These are phyloP conservation scores for Protaetia brevitarsis DNA, from an alignment of 1,140 invertebrate species.

Conservation along the genomic window DNA sequence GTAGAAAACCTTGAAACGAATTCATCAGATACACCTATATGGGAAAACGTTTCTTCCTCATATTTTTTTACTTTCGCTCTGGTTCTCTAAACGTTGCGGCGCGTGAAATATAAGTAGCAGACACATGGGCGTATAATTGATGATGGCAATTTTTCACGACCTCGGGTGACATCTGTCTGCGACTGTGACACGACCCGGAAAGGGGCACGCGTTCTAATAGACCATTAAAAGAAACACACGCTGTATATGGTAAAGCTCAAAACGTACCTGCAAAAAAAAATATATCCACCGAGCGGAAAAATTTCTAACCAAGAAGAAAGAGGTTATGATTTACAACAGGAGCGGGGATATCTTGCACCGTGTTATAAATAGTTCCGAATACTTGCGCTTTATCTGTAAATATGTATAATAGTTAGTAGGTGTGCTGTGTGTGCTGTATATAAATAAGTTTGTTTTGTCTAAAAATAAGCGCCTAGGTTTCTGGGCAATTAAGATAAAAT, in stretches of 20 bases:
- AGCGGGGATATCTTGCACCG: not conserved
- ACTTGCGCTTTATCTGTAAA: constrained; percentile 5
- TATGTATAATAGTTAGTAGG: not conserved
- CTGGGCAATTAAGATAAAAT: constrained; percentile 6
- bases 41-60: not conserved
- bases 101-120: constrained; percentile 18
- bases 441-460: constrained; percentile 1
- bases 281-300: not conserved
- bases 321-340: not conserved
- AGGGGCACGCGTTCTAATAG: constrained; percentile 37
- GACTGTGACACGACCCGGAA: constrained; percentile 28
- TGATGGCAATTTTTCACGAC: constrained; percentile 39
- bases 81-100: not conserved
- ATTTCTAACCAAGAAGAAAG: not conserved
- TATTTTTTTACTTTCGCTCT: not conserved
- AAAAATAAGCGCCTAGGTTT: not conserved
- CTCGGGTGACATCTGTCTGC: constrained; percentile 34
- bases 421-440: not conserved
- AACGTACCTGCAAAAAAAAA: no score
- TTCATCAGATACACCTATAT: not conserved
- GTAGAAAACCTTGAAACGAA: constrained; percentile 12
- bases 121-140: constrained; percentile 39
- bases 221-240: constrained; percentile 32
- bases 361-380: not conserved
- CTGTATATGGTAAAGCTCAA: not conserved